Conservation (phyloP, 2,113 vertebrate genomes). For the Lanius ludovicianus region DNA sequence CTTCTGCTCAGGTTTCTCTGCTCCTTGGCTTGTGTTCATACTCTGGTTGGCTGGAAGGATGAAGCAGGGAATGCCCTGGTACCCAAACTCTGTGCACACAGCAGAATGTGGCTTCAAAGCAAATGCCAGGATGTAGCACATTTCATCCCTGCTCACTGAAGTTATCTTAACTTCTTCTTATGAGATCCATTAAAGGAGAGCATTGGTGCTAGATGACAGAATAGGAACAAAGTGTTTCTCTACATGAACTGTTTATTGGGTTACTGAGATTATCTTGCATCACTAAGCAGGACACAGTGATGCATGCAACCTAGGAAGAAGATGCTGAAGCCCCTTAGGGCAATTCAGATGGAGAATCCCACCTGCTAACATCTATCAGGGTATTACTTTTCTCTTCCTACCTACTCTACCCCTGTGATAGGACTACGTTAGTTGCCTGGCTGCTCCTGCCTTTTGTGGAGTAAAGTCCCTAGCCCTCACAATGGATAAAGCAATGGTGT, state of each 20-base stretch:
- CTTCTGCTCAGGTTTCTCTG: background rate
- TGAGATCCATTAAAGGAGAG: background rate
- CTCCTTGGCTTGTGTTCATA: rapidly evolving
- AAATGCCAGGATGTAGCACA: background rate
- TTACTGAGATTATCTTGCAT: background rate
- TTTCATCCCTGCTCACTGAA: background rate
- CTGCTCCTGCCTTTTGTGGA: background rate
- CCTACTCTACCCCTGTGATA: background rate
- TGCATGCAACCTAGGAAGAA: background rate
- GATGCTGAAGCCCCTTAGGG: background rate
- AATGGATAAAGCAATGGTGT: background rate
- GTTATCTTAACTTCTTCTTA: background rate
- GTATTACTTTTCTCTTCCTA: background rate
- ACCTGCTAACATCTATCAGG: background rate
- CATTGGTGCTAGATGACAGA: background rate
- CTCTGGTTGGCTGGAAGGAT: background rate
- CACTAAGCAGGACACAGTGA: background rate
- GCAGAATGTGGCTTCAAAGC: background rate
- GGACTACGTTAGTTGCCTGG: background rate
- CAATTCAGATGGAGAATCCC: background rate
- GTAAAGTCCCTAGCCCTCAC: background rate
- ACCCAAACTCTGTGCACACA: rapidly evolving
- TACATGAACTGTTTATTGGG: background rate
- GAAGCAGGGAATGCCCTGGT: background rate
- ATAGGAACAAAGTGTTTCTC: background rate